Percentiles rank a stretch among this genome's conserved stretches.
Evolutionary conservation across 2,797 vertebrate genomes (phyloP).

Genomic region (Heteromormyrus szaboi): DNA sequence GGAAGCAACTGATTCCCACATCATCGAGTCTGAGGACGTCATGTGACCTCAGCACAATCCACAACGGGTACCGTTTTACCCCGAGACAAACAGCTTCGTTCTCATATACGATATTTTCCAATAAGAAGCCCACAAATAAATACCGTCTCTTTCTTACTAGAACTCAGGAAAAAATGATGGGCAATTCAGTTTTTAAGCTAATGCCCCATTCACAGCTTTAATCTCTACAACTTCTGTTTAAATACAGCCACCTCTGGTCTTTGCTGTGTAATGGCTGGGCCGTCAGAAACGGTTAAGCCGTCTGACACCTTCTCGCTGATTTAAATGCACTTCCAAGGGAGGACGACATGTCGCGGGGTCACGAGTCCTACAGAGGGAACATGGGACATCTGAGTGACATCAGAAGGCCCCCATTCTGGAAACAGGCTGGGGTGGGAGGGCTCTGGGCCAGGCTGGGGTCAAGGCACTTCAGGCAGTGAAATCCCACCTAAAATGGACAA

Average conservation of each 20-base stretch:
- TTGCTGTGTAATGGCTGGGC: background rate
- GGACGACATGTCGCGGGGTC: background rate
- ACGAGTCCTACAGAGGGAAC: background rate
- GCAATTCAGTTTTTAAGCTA: background rate
- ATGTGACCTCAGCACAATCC: background rate
- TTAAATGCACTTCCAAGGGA: background rate
- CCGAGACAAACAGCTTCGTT: background rate
- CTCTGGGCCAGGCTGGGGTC: background rate
- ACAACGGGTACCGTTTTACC: background rate
- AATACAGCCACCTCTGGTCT: background rate
- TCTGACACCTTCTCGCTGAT: background rate
- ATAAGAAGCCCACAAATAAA: conserved; percentile 2
- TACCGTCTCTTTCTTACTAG: background rate
- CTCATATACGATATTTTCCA: background rate
- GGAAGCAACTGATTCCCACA: background rate
- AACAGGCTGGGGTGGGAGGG: background rate
- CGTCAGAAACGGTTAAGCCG: background rate
- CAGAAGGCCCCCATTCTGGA: background rate
- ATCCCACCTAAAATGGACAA: background rate
- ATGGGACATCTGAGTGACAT: background rate
- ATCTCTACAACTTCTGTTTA: background rate
- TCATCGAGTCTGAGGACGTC: background rate
- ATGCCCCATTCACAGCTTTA: background rate
- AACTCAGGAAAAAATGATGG: background rate
- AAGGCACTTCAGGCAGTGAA: conserved; percentile 3